Evolutionary conservation across 1,140 invertebrate species (phyloP).

Genomic region (Drosophila ohnishii): DNA sequence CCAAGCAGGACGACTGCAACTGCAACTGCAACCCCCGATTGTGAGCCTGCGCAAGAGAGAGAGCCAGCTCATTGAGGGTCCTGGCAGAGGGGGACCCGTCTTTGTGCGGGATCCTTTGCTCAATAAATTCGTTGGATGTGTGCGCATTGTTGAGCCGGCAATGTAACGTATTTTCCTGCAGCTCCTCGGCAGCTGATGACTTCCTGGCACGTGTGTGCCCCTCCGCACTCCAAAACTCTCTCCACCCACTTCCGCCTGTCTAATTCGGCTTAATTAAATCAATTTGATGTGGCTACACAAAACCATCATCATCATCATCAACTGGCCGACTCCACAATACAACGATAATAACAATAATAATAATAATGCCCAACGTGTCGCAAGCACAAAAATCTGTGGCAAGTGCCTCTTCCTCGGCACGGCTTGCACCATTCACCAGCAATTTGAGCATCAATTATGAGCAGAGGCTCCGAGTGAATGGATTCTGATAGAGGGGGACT

Average conservation of each 20-base stretch:
- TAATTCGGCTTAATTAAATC: constrained; percentile 74
- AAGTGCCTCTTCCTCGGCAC: constrained; percentile 67
- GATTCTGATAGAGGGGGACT: constrained; percentile 16
- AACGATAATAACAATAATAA: constrained; percentile 32
- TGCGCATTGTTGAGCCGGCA: constrained; percentile 47
- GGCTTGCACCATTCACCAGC: constrained; percentile 68
- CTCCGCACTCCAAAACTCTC: constrained; percentile 13
- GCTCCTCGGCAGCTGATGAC: constrained; percentile 37
- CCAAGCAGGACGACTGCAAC: constrained; percentile 45
- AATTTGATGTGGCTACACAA: constrained; percentile 64
- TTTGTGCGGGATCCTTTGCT: constrained; percentile 38
- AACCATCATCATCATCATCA: constrained; percentile 56
- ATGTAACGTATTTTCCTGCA: constrained; percentile 64
- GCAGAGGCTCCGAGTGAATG: constrained; percentile 41
- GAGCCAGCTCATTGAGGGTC: constrained; percentile 46
- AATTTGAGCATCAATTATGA: constrained; percentile 80
- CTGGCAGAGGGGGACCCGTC: constrained; percentile 32
- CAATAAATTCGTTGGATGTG: constrained; percentile 31
- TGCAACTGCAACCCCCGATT: constrained; percentile 62
- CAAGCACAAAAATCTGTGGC: constrained; percentile 67
- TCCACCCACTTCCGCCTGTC: constrained; percentile 52
- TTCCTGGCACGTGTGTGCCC: constrained; percentile 73
- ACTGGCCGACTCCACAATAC: constrained; percentile 33
- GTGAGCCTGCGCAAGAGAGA: constrained; percentile 2
- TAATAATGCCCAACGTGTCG: constrained; percentile 23